Conservation (phyloP, 2,113 vertebrate species). For the Peromyscus maniculatus region DNA sequence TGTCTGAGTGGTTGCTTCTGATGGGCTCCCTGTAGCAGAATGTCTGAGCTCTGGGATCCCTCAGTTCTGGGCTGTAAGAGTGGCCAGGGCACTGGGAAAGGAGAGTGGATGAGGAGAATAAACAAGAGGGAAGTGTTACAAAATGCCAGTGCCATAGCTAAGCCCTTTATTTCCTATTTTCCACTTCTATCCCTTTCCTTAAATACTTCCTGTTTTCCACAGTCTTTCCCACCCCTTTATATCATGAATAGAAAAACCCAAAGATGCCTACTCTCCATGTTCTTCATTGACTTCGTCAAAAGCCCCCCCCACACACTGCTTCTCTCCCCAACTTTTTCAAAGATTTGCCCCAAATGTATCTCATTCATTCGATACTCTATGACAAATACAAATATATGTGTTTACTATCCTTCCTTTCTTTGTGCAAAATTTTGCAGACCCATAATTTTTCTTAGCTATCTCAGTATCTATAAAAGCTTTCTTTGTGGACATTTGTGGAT, state of each 20-base stretch:
- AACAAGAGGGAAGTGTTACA: background rate
- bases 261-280: background rate
- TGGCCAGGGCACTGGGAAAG: too few species aligned
- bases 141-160: background rate
- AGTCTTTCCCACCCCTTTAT: background rate
- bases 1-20: background rate
- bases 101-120: background rate
- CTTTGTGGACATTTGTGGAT: background rate
- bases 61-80: background rate
- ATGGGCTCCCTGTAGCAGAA: background rate
- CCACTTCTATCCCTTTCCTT: background rate
- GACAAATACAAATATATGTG: background rate
- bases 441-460: slow-evolving; percentile 1
- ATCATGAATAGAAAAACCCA: background rate
- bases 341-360: background rate
- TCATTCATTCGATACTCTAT: background rate
- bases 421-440: background rate
- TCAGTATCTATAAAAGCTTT: background rate
- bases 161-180: background rate
- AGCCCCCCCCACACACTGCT: background rate
- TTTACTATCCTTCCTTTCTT: background rate
- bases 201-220: background rate
- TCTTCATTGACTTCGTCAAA: background rate
- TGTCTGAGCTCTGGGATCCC: background rate
- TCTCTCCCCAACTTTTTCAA: background rate